Base-by-base conservation (phyloP, 2,113 vertebrate genomes). In the Pteropus alecto region DNA sequence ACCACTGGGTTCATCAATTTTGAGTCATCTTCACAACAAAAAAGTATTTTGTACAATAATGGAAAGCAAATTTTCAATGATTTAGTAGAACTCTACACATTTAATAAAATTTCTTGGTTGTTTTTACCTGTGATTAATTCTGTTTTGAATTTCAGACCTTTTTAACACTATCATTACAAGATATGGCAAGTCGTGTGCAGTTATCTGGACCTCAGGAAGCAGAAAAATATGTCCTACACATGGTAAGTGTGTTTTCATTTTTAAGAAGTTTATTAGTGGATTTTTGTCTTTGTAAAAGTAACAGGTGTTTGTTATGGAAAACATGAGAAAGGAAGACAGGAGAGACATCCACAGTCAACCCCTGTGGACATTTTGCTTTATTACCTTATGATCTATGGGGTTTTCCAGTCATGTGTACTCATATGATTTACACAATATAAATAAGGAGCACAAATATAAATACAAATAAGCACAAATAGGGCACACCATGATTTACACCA, bases 151-250 rank as follows among this genome's bases (percentile, higher is more conserved):
- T 98, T 87, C 98, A 99, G 99, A 99, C 99, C 0, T 99, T 99
- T 98, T 98, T 99, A 98, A 99, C 99, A 0, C 98, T 99, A 95
- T 99, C 99, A 7, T 99, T 99, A 98, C 99, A 99, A 99, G 99
- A 99, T 98, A 99, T 99, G 99, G 99, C 99, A 16, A 99, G 99
- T 98, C 98, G 99, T 97, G 99, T 99, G 97, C 99, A 99, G 98
- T 98, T 99, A 79, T 99, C 99, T 0, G 99, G 99, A 38, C 99
- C 99, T 67, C 99, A 99, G 97, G 99, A 99, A 98, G 99, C 99
- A 71, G 99, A 99, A 98, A 99, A 99, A 98, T 99, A 99, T 0
- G 99, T 99, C 98, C 99, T 99, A 91, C 99, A 99, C 98, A 99
- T 99, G 99, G 99, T 99, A 98, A 99, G 99, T 95, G 5, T 26